phyloP scores from a whole-genome alignment of 2,888 invertebrate genomes.

The Periphyllus acericola region DNA sequence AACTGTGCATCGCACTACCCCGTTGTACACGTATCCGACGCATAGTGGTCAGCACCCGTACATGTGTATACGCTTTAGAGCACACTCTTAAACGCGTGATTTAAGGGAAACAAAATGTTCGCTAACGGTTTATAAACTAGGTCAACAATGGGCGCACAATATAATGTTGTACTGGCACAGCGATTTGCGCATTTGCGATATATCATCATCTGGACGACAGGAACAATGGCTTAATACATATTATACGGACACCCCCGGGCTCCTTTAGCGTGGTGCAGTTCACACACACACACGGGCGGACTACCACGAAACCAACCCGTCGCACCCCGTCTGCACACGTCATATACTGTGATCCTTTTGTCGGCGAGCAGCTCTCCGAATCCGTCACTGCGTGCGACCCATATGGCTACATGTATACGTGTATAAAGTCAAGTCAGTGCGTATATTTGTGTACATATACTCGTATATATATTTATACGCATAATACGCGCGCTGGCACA shows the following conservation, averaged over 20 bases:
- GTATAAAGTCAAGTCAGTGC: too few species aligned
- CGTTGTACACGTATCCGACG: too few species aligned
- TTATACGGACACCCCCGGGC: constrained; percentile 31
- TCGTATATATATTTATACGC: too few species aligned
- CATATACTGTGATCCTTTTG: neutral
- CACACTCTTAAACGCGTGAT: neutral
- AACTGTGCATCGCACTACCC: too few species aligned
- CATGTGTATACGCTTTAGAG: too few species aligned
- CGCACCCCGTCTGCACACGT: neutral
- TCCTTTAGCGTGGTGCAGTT: neutral
- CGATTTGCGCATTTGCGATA: neutral
- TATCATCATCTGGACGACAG: constrained; percentile 35
- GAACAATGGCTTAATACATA: constrained; percentile 24
- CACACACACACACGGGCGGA: neutral
- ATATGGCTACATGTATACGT: neutral
- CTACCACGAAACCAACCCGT: neutral
- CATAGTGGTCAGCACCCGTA: too few species aligned
- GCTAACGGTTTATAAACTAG: constrained; percentile 33
- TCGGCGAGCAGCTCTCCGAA: neutral
- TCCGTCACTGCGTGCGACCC: constrained; percentile 23
- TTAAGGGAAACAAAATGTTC: neutral
- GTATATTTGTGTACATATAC: too few species aligned
- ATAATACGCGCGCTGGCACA: neutral
- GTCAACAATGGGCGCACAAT: neutral
- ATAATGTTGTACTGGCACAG: neutral